Evolutionary conservation across 2,113 vertebrate species (phyloP), one percentile per base, ranked within the genome.

Genomic region (Dendrocopos noguchii): DNA sequence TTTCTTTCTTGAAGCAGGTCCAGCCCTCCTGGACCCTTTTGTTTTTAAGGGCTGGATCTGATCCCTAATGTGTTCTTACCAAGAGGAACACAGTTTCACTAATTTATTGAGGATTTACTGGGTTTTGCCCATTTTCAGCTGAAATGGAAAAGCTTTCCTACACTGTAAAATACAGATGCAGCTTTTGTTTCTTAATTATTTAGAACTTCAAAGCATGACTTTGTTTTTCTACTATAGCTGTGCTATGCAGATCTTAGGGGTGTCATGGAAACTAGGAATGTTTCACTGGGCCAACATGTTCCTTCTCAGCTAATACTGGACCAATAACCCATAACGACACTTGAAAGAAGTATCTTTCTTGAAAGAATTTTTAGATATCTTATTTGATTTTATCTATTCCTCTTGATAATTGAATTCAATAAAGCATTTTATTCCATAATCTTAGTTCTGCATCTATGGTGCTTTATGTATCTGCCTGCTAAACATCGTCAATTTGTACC

Each of bases 241-340:
- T 87, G 78, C 76, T 70, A 9, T 76, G 56, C 31, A 78, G 47
- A 93, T 93, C 87, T 92, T 94, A 90, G 66, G 88, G 82, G 53
- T 94, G 90, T 91, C 91, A 96, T 84, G 93, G 91, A 96, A 95
- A 94, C 86, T 73, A 56, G 65, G 39, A 77, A 70, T 86, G 84
- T 95, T 85, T 95, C 88, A 91, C 80, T 60, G 84, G 70, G 74
- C 60, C 68, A 75, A 66, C 64, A 78, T 68, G n/a, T 83, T 94
- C 33, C 61, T 67, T 74, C 80, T 87, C 39, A 91, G 52, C 50
- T 68, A 87, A 36, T 12, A 94, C 15, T 18, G 27, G 95, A 93
- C 81, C 28, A 91, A 53, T 61, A 93, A 77, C 60, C 33, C 83
- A 95, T 64, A 91, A 78, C 31, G 77, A 52, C 1, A 4, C 16